Conservation (phyloP, 2,113 vertebrate genomes). For the Bos indicus region DNA sequence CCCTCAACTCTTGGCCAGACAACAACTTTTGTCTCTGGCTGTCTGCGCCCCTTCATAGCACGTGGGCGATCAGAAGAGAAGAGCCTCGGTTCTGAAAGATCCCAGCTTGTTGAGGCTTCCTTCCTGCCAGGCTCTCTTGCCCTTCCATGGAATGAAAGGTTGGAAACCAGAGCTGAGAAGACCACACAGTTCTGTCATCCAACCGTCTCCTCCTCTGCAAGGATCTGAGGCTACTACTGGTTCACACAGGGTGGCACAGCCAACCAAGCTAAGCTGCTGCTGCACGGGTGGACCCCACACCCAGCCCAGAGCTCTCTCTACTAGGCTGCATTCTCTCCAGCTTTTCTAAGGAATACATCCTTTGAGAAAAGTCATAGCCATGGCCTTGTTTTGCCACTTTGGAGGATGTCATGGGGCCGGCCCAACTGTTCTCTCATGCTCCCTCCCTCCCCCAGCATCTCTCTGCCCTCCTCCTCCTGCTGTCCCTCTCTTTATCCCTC, state of each 20-base stretch:
- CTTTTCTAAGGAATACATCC: background rate
- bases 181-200: background rate
- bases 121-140: background rate
- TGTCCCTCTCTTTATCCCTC: background rate
- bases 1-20: background rate
- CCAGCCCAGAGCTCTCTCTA: background rate
- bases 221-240: background rate
- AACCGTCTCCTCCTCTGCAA: background rate
- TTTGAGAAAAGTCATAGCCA: background rate
- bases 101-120: background rate
- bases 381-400: background rate
- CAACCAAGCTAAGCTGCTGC: background rate
- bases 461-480: background rate
- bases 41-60: background rate
- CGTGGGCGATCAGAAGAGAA: background rate
- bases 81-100: background rate
- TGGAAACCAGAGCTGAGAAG: background rate
- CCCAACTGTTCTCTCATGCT: rapidly evolving
- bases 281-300: rapidly evolving
- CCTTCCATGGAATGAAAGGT: background rate
- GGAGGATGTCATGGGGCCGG: background rate
- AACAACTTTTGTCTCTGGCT: background rate
- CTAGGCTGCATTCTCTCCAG: background rate
- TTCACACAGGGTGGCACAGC: background rate
- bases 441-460: background rate